These are phyloP conservation scores for Perodicticus potto DNA, from an alignment of 2,797 vertebrate species.

Conservation along the genomic window DNA sequence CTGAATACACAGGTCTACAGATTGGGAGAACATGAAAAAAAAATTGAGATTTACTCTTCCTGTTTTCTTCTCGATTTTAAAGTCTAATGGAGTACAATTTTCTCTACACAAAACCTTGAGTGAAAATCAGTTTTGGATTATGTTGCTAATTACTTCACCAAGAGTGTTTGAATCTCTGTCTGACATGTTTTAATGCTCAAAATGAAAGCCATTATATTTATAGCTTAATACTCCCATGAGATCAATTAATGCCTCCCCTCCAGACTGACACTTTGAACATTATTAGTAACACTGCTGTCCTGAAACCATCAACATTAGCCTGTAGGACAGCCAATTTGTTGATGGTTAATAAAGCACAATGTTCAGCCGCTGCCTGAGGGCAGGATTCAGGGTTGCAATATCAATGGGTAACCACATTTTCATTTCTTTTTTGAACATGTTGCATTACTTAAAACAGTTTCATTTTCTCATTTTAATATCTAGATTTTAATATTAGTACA, in stretches of 20 bases:
- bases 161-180: slow-evolving; percentile 51
- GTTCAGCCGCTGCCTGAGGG: slow-evolving; percentile 71
- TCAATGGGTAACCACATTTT: slow-evolving; percentile 8
- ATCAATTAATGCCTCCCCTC: slow-evolving; percentile 78
- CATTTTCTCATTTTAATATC: slow-evolving; percentile 31
- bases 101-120: slow-evolving; percentile 53
- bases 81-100: background rate
- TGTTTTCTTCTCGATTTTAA: slow-evolving; percentile 38
- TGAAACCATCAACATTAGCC: slow-evolving; percentile 73
- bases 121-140: slow-evolving; percentile 69
- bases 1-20: background rate
- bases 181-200: slow-evolving; percentile 70
- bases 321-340: slow-evolving; percentile 83
- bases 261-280: slow-evolving; percentile 75
- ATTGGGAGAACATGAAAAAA: background rate
- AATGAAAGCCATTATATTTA: slow-evolving; percentile 70
- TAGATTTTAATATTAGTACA: background rate
- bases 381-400: slow-evolving; percentile 62
- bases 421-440: background rate
- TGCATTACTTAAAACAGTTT: slow-evolving; percentile 36
- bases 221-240: slow-evolving; percentile 50
- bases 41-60: background rate
- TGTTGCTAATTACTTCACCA: slow-evolving; percentile 71
- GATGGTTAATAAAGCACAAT: slow-evolving; percentile 80
- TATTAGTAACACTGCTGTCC: slow-evolving; percentile 62